These are phyloP conservation scores for Calliphora vomitoria DNA, from an alignment of 2,888 invertebrate genomes.

Conservation along the genomic window DNA sequence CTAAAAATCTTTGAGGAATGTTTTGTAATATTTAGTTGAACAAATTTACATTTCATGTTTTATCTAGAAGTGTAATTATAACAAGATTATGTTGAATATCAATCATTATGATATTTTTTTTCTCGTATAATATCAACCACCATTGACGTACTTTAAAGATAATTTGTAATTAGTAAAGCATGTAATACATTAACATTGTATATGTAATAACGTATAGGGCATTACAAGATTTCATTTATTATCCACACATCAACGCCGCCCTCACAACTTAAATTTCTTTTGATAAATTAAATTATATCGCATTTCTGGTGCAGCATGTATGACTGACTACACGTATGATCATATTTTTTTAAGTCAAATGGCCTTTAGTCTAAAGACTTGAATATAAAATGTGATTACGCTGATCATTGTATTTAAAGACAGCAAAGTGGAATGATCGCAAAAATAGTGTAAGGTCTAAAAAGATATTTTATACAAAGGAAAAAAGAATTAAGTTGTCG, in stretches of 20 bases:
- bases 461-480: constrained; percentile 36
- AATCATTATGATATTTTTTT: too few species aligned
- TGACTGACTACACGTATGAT: constrained; percentile 25
- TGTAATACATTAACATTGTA: not conserved
- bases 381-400: constrained; percentile 49
- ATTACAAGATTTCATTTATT: constrained; percentile 21
- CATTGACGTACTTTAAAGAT: not conserved
- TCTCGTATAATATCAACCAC: too few species aligned
- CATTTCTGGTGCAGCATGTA: constrained; percentile 67
- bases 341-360: constrained; percentile 64
- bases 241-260: not conserved
- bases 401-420: constrained; percentile 68
- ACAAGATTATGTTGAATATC: too few species aligned
- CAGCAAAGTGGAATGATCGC: constrained; percentile 72
- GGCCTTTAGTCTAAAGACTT: constrained; percentile 61
- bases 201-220: constrained; percentile 3
- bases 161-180: not conserved
- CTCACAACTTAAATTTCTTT: constrained; percentile 46
- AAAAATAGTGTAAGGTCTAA: constrained; percentile 59
- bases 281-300: constrained; percentile 60
- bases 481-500: constrained; percentile 20
- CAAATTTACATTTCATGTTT: too few species aligned
- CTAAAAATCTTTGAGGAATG: too few species aligned
- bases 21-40: too few species aligned
- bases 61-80: too few species aligned